A percentile compares a stretch with the other conserved stretches of the same genome.
These are phyloP conservation scores for Agrochola circellaris DNA, from an alignment of 2,888 invertebrate species.

Conservation along the genomic window DNA sequence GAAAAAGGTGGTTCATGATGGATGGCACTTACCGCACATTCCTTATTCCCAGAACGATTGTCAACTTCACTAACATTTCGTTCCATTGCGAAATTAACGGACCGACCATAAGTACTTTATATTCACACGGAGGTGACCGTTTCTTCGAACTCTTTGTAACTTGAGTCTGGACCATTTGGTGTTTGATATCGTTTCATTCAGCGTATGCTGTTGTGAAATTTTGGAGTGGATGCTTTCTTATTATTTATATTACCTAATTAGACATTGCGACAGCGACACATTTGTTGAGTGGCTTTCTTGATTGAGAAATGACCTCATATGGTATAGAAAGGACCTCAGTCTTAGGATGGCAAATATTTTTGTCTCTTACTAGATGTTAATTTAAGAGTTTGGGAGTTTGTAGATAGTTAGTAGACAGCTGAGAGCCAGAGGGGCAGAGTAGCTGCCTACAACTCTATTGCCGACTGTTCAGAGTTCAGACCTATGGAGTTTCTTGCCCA, in stretches of 20 bases:
- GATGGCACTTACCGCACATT: background rate
- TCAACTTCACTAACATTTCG: background rate
- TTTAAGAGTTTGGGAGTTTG: background rate
- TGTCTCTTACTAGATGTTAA: background rate
- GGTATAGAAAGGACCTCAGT: background rate
- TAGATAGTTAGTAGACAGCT: background rate
- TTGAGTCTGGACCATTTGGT: slow-evolving; percentile 25
- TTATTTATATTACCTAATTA: background rate
- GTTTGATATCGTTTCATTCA: slow-evolving; percentile 28
- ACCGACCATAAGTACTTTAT: slow-evolving; percentile 2
- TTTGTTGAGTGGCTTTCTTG: background rate
- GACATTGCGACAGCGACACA: background rate
- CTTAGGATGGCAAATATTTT: background rate
- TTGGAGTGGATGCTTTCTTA: background rate
- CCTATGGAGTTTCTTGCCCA: background rate
- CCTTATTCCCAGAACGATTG: background rate
- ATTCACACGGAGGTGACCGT: slow-evolving; percentile 31
- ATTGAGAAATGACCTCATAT: background rate
- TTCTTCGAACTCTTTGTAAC: slow-evolving; percentile 52
- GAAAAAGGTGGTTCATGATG: background rate
- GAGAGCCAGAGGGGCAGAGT: background rate
- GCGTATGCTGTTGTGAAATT: slow-evolving; percentile 39
- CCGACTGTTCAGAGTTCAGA: background rate
- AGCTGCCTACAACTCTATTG: background rate
- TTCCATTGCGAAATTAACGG: slow-evolving; percentile 23